Evolutionary conservation across 2,888 invertebrate species (phyloP), one percentile per base, ranked within the genome.

Genomic region (Polia nebulosa): DNA sequence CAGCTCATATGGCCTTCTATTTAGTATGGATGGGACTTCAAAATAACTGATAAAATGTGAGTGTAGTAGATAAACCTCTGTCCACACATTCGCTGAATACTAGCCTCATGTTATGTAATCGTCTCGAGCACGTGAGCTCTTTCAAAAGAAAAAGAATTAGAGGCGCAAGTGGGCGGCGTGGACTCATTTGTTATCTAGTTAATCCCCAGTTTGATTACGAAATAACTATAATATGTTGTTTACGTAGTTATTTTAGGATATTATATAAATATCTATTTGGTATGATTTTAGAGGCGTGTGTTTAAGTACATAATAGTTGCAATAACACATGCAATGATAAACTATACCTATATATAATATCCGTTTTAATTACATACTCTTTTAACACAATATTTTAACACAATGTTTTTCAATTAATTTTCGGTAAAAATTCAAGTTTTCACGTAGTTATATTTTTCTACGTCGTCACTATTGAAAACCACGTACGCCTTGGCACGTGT

Each of bases 401-500:
- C 36, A 36, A 5, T 4, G 36, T 36, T 36, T 36, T 36, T 4
- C 36, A 15, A 36, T 36, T 5, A 4, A 36, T 15, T 36, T 17
- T 15, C 11, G 15, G 39, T 6, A 39, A 6, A 39, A 17, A 15
- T 68, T 49, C 17, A 29, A 22, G 1, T 17, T 32, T 2, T 1
- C 1, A 15, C 13, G 5, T 11, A 53, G 13, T 44, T 27, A 27
- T 52, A 53, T 36, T 17, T 55, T n/a, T 55, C 7, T 44, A 5
- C n/a, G n/a, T 15, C 34, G 15, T 15, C 11, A 17, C 7, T 32
- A 22, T 32, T 34, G 8, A 2, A 7, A 25, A 41, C 13, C 25
- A 68, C 25, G 61, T 60, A 41, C 32, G 34, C 6, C 8, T 41
- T 9, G 11, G 20, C 20, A 34, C 34, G 72, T 51, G 49, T 41